A percentile compares a stretch with the other conserved stretches of the same genome.
Evolutionary conservation across 1,140 invertebrate genomes (phyloP).

Genomic region (Aphidius gifuensis): DNA sequence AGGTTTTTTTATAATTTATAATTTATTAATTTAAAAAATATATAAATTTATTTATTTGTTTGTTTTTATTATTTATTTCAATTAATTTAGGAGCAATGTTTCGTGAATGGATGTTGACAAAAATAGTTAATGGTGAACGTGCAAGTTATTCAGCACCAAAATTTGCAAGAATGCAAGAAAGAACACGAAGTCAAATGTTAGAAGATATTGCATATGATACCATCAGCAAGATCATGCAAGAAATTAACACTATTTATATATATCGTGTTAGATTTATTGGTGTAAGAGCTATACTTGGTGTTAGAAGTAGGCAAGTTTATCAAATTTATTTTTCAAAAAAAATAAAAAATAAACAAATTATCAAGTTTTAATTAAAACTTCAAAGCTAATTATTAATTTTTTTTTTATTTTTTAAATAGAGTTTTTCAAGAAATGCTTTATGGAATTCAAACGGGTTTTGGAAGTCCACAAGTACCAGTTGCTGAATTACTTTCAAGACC

Average conservation of each 20-base stretch:
- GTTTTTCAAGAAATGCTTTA: slow-evolving; percentile 93
- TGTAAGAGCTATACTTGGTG: slow-evolving; percentile 85
- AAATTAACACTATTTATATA: too few species aligned
- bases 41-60: neutral
- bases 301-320: slow-evolving; percentile 71
- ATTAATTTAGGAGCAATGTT: slow-evolving; percentile 59
- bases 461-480: slow-evolving; percentile 88
- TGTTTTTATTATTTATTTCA: neutral
- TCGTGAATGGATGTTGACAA: slow-evolving; percentile 93
- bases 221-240: too few species aligned
- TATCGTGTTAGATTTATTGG: slow-evolving; percentile 85
- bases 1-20: slow-evolving; percentile 53
- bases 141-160: slow-evolving; percentile 96
- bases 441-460: slow-evolving; percentile 88
- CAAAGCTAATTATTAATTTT: too few species aligned
- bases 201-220: slow-evolving; percentile 94
- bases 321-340: neutral
- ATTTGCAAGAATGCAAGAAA: slow-evolving; percentile 92
- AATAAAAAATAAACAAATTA: neutral
- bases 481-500: slow-evolving; percentile 81
- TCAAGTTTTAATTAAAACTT: too few species aligned
- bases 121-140: slow-evolving; percentile 95
- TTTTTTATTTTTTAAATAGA: slow-evolving; percentile 35
- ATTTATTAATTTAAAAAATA: neutral
- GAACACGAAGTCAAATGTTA: slow-evolving; percentile 87